Conservation (phyloP, 1,140 invertebrate genomes). For the Oryctes rhinoceros region DNA sequence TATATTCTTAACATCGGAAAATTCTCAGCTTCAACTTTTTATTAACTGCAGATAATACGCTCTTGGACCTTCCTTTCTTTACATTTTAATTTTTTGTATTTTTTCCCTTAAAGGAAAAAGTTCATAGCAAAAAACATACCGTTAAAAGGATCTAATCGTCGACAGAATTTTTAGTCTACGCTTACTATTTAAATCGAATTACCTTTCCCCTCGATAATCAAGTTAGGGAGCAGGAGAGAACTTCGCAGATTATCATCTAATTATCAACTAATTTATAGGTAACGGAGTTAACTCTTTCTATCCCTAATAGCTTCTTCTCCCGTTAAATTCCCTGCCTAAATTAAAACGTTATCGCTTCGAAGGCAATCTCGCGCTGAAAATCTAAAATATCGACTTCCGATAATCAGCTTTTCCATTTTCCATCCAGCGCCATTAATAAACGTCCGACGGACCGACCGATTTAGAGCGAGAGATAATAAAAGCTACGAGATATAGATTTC, state of each 20-base stretch:
- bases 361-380: background rate
- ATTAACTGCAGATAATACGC: no score
- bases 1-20: no score
- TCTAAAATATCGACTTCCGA: conserved; percentile 15
- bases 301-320: conserved; percentile 2
- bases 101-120: no score
- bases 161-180: background rate
- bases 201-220: background rate
- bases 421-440: background rate
- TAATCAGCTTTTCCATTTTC: conserved; percentile 10
- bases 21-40: no score
- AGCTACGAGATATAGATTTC: background rate
- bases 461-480: conserved; percentile 7
- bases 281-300: background rate
- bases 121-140: background rate
- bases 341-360: background rate
- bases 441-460: background rate
- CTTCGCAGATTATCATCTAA: conserved; percentile 10
- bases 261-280: conserved; percentile 22
- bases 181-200: conserved; percentile 2
- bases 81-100: no score
- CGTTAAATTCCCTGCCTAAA: background rate
- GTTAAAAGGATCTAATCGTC: background rate
- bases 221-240: background rate
- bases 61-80: no score